A percentile compares a stretch with the other conserved stretches of the same genome.
Evolutionary conservation across 2,113 vertebrate species (phyloP).

Genomic region (Trichechus manatus): DNA sequence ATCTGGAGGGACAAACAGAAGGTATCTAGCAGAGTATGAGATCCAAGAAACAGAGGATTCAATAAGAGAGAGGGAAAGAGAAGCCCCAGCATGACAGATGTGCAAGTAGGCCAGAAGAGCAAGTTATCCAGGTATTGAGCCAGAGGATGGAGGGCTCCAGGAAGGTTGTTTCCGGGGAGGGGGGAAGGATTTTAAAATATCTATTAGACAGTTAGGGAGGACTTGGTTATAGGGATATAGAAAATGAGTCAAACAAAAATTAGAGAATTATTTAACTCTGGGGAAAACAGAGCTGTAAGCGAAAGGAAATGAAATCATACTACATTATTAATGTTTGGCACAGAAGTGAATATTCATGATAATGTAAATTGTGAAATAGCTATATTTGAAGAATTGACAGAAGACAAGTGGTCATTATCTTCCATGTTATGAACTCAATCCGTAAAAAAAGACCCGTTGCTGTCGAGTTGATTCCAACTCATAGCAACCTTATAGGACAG

Average conservation of each 20-base stretch:
- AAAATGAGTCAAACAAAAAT: background rate
- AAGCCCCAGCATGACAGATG: background rate
- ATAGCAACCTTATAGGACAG: too few relatives aligned
- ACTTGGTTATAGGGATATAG: background rate
- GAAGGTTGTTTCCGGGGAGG: background rate
- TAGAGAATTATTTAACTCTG: background rate
- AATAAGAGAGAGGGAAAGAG: background rate
- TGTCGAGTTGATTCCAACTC: too few relatives aligned
- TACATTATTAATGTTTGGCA: background rate
- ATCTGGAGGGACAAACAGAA: background rate
- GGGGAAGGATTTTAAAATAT: background rate
- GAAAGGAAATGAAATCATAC: conserved; percentile 8
- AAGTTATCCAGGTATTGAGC: background rate
- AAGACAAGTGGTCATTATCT: background rate
- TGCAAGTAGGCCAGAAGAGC: background rate
- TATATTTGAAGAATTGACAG: background rate
- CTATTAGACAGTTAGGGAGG: background rate
- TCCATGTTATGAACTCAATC: background rate
- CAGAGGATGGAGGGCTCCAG: background rate
- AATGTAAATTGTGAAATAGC: background rate
- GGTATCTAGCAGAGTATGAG: background rate
- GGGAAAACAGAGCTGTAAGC: background rate
- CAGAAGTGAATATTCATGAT: conserved; percentile 8
- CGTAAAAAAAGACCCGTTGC: too few relatives aligned
- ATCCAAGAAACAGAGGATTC: background rate